Base-by-base conservation (phyloP, 2,797 vertebrate species). In the Synanceia verrucosa region DNA sequence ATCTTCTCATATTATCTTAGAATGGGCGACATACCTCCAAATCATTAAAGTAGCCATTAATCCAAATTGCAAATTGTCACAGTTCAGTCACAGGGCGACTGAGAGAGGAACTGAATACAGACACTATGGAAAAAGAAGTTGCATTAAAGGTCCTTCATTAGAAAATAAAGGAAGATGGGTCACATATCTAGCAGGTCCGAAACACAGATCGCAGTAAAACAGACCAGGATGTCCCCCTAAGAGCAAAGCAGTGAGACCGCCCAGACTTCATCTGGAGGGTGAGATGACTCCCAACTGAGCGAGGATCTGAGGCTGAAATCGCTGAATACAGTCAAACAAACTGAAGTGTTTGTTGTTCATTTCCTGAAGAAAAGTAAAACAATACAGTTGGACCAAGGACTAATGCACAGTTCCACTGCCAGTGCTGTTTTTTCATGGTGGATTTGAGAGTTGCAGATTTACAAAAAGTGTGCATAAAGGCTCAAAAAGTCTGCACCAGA, bases 31-130 rank as follows among this genome's bases (percentile, higher is more conserved):
- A 4, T 28, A 18, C n/a, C n/a, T n/a, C n/a, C 11, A 41, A 39
- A 52, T 67, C 52, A 59, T 51, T 70, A 67, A 57, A 39, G 37
- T 4, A 46, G 61, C 31, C 19, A 26, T 69, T 62, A 26, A 37
- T 77, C 53, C 47, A 44, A 66, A 65, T 37, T 11, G 33, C 26
- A 55, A 56, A 72, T 37, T 73, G 51, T 56, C 39, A 62, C 23
- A 36, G 64, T 48, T 75, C 37, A 71, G 26, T 28, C 21, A 18
- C 5, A 10, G 46, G 51, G 21, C 46, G 53, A 43, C 44, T 43
- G 55, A 18, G 18, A 39, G 8, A 19, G 11, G 19, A 62, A 9
- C 24, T 39, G 58, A 55, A 52, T 52, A 28, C 16, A 9, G 50
- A 57, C 3, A n/a, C 12, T 6, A 14, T 44, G 3, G 19, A 65